These are phyloP conservation scores for Ophion slaviceki DNA, from an alignment of 2,888 invertebrate genomes.

Conservation along the genomic window DNA sequence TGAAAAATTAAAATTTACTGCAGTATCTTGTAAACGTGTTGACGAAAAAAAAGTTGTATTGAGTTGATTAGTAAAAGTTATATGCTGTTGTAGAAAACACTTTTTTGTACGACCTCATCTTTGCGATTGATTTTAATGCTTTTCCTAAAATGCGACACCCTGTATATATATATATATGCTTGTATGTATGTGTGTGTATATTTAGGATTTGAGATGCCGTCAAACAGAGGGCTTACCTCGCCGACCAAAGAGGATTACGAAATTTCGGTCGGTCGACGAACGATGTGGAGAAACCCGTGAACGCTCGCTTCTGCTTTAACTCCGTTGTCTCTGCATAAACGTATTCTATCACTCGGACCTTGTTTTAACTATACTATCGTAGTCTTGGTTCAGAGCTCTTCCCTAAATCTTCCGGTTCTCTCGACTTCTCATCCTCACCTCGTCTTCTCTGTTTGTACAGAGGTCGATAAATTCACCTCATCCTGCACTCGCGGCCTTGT, in stretches of 20 bases:
- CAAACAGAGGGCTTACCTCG: slow-evolving; percentile 81
- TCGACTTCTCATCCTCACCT: background rate
- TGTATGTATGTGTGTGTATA: slow-evolving; percentile 7
- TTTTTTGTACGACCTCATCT: background rate
- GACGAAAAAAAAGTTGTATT: no score
- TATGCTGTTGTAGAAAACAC: background rate
- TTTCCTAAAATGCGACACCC: background rate
- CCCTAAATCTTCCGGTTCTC: slow-evolving; percentile 3
- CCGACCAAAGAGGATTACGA: slow-evolving; percentile 83
- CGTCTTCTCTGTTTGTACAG: slow-evolving; percentile 3
- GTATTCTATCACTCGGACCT: slow-evolving; percentile 27
- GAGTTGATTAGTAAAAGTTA: no score
- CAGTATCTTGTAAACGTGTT: no score
- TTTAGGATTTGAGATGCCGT: slow-evolving; percentile 71
- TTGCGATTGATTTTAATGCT: background rate
- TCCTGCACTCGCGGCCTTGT: background rate
- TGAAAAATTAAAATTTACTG: no score
- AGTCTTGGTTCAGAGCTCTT: slow-evolving; percentile 17
- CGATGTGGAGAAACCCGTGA: slow-evolving; percentile 42
- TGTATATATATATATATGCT: slow-evolving; percentile 1
- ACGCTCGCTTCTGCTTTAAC: slow-evolving; percentile 43
- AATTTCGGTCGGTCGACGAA: slow-evolving; percentile 73
- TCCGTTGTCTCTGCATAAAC: slow-evolving; percentile 18
- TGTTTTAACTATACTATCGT: background rate
- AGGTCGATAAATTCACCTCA: slow-evolving; percentile 26